Percentiles rank a stretch among this genome's conserved stretches.
Evolutionary conservation across 2,888 invertebrate species (phyloP).

Genomic region (Agrochola circellaris): DNA sequence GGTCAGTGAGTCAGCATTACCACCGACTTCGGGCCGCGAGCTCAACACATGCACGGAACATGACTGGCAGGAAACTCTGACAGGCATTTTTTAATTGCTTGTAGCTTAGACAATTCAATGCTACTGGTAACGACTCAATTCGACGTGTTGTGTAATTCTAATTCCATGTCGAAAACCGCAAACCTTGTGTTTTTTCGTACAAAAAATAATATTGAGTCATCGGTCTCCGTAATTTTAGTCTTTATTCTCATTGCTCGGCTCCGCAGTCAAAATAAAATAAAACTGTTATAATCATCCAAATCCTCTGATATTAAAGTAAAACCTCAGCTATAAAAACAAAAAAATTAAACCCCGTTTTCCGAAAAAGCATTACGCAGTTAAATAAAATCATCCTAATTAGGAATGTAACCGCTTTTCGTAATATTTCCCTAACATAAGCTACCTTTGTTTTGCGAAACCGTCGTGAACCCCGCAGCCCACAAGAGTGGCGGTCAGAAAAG

Average conservation of each 20-base stretch:
- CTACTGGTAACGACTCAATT: constrained; percentile 67
- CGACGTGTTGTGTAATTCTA: constrained; percentile 41
- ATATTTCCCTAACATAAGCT: constrained; percentile 60
- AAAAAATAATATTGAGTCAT: constrained; percentile 30
- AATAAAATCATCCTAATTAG: constrained; percentile 66
- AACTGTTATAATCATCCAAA: constrained; percentile 43
- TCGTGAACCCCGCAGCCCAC: constrained; percentile 69
- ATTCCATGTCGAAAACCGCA: constrained; percentile 34
- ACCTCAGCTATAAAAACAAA: constrained; percentile 29
- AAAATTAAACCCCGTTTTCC: constrained; percentile 44
- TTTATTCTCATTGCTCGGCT: constrained; percentile 23
- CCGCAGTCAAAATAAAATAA: constrained; percentile 16
- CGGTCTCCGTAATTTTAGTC: constrained; percentile 22
- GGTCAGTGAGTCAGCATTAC: constrained; percentile 84
- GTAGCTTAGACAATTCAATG: constrained; percentile 81
- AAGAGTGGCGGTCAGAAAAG: constrained; percentile 80
- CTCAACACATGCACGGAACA: constrained; percentile 82
- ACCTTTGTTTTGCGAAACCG: constrained; percentile 68
- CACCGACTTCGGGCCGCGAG: constrained; percentile 74
- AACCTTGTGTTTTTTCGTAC: constrained; percentile 38
- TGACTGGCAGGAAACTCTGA: constrained; percentile 83
- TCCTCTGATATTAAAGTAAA: constrained; percentile 32
- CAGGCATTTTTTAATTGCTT: constrained; percentile 87
- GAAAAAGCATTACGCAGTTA: constrained; percentile 54
- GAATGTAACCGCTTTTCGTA: constrained; percentile 61